phyloP scores from a whole-genome alignment of 2,888 invertebrate genomes.

The Cataglyphis albicans region DNA sequence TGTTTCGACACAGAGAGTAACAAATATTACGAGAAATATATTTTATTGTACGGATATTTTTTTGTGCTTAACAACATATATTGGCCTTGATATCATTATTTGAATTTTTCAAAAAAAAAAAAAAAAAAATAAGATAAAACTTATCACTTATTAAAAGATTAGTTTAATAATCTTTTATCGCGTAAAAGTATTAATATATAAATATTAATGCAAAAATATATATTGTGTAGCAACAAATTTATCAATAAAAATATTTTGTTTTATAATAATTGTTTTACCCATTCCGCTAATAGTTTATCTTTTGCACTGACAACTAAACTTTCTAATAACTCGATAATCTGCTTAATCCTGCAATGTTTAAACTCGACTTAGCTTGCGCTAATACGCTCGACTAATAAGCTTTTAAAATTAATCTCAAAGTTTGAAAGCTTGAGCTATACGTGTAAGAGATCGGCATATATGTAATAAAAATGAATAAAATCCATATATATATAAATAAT shows the following conservation, averaged over 20 bases:
- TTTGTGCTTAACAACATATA: not conserved
- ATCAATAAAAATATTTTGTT: not conserved
- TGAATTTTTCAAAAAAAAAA: not conserved
- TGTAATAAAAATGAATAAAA: not conserved
- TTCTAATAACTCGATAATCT: conserved; percentile 10
- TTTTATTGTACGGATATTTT: not conserved
- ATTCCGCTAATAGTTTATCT: not conserved
- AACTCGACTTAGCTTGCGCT: conserved; percentile 3
- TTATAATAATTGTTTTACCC: not conserved
- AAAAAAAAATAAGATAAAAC: not conserved
- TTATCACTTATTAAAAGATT: not conserved
- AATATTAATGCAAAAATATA: no score
- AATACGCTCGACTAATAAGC: not conserved
- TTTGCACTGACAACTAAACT: not conserved
- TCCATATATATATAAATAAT: not conserved
- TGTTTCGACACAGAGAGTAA: not conserved
- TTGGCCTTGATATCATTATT: not conserved
- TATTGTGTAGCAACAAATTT: not conserved
- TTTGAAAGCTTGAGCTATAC: not conserved
- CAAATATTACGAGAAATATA: not conserved
- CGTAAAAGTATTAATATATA: conserved; percentile 14
- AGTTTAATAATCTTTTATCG: not conserved
- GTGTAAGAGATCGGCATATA: not conserved
- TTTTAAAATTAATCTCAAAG: conserved; percentile 2
- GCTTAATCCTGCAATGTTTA: conserved; percentile 20